A percentile compares a stretch with the other conserved stretches of the same genome.
Conservation (phyloP, 2,888 invertebrate species). For the Linnaemya tessellans region DNA sequence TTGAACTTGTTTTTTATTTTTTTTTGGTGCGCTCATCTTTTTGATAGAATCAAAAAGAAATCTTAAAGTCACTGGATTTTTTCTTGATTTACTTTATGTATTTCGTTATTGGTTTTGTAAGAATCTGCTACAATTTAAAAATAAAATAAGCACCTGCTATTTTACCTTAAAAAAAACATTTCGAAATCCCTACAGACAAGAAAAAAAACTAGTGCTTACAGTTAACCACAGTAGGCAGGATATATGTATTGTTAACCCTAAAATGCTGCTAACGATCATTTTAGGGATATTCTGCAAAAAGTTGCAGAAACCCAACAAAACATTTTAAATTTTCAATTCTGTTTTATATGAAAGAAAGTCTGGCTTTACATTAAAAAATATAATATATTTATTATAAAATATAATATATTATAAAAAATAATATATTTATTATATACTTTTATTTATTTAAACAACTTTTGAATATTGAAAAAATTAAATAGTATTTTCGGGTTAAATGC, state of each 20-base stretch:
- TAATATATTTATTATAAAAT: too few species aligned
- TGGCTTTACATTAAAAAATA: too few species aligned
- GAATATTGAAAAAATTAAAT: neutral
- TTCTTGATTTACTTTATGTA: neutral
- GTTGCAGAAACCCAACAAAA: too few species aligned
- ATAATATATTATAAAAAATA: too few species aligned
- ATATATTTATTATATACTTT: too few species aligned
- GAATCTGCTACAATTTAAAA: conserved; percentile 49
- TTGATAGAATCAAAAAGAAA: conserved; percentile 21
- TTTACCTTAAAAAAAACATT: conserved; percentile 29
- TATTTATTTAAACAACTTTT: too few species aligned
- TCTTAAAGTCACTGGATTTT: conserved; percentile 25
- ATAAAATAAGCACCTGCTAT: conserved; percentile 64
- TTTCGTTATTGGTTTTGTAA: conserved; percentile 5
- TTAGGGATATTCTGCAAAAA: too few species aligned
- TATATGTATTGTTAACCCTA: conserved; percentile 32
- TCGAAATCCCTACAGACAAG: conserved; percentile 40
- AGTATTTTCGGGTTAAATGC: conserved; percentile 19
- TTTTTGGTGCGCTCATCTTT: neutral
- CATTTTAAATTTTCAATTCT: too few species aligned
- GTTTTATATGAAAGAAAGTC: too few species aligned
- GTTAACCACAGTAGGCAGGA: conserved; percentile 60
- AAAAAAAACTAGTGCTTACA: conserved; percentile 47
- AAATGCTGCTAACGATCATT: neutral
- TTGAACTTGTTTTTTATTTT: conserved; percentile 4